phyloP scores from a whole-genome alignment of 2,888 invertebrate species.

The Drosophila parthenogenetica region DNA sequence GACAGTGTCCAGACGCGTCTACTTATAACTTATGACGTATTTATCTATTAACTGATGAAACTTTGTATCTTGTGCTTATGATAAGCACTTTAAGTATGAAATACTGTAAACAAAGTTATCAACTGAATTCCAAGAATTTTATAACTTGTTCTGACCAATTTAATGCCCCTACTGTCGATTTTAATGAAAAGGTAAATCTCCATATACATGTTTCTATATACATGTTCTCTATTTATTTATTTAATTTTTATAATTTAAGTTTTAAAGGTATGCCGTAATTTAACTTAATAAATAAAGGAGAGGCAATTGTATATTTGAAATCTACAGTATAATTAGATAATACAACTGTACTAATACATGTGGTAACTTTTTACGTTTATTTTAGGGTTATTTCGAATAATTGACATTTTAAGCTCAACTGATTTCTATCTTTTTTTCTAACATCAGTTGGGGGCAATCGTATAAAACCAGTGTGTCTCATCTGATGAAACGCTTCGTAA shows the following conservation, averaged over 20 bases:
- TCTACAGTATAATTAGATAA: no score
- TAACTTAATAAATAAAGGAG: no score
- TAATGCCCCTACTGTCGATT: no score
- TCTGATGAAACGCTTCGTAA: background rate
- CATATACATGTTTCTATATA: no score
- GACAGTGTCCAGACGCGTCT: conserved; percentile 26
- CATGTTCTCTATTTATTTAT: no score
- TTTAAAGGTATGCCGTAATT: no score
- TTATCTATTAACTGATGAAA: conserved; percentile 21
- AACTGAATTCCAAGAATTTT: background rate
- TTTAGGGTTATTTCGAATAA: no score
- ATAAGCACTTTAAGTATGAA: conserved; percentile 2
- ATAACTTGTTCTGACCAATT: background rate
- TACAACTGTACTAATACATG: no score
- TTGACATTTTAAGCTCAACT: no score
- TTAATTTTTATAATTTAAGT: no score
- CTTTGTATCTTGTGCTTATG: conserved; percentile 29
- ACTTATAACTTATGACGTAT: conserved; percentile 11
- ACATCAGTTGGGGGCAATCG: background rate
- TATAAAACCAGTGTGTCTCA: background rate
- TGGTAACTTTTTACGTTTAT: no score
- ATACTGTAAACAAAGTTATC: conserved; percentile 11
- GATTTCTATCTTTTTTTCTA: background rate
- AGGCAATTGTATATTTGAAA: background rate
- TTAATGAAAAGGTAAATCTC: no score